Evolutionary conservation across 23 tunicate genomes (phyloP), one percentile per base, ranked within the genome.

Genomic region (Botrylloides violaceus): DNA sequence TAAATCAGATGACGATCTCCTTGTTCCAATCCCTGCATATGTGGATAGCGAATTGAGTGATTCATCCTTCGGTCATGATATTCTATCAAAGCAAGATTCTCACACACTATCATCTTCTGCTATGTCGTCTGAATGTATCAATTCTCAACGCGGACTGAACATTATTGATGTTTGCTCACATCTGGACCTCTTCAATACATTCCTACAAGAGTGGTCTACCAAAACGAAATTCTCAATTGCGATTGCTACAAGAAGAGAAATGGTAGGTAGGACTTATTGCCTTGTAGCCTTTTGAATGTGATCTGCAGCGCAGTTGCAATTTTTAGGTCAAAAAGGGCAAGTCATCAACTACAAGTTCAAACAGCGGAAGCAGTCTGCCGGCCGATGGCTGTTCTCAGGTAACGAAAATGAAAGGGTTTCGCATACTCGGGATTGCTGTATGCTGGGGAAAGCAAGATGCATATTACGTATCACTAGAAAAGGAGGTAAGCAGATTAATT

Each of bases 371-470:
- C 53, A 43, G 53, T 43, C 15, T 43, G 15, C 12, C 53, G 53
- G 15, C 9, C 53, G 53, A 15, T 43, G 9, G 12, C 53, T 7
- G 12, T 15, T 43, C 15, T 9, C 65, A 1, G 1, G 59, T 19
- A 9, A 19, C 23, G 1, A 19, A 38, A 34, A 35, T 9, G 28
- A 25, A 68, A 31, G 0, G 4, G 6, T 39, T n/a, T 25, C 20
- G 28, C 12, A 39, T 68, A 34, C 56, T 36, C 9, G 74, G 74
- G 28, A 68, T 68, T 22, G 74, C 74, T 36, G 74, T 68, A 19
- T 68, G 74, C n/a, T 68, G 74, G 74, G 74, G 74, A 1, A 55
- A 68, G 59, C 57, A 68, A 25, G 74, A 68, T 68, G 74, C 74
- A 19, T 68, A 68, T 68, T 68, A 68, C 36, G 47, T 68, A 23